Percentiles rank a stretch among this genome's conserved stretches.
These are phyloP conservation scores for Brachypalpus laphriformis DNA, from an alignment of 2,888 invertebrate species.

Conservation along the genomic window DNA sequence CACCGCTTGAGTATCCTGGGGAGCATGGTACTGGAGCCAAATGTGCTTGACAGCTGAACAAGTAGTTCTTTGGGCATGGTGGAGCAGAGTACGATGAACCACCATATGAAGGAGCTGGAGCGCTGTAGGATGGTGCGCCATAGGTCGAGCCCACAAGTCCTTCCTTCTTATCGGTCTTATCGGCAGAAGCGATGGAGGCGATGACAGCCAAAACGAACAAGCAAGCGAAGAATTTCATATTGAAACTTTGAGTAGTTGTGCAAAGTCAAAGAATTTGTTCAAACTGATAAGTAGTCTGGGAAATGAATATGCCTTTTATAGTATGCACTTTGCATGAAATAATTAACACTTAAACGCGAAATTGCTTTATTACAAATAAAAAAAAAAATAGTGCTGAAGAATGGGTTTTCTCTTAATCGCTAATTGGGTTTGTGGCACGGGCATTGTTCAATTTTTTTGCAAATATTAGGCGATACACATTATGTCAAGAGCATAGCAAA, in stretches of 20 bases:
- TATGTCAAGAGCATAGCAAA: constrained; percentile 32
- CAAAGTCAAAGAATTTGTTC: constrained; percentile 41
- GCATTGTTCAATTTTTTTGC: neutral
- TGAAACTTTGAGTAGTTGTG: constrained; percentile 61
- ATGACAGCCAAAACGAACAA: constrained; percentile 76
- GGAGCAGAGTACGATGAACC: constrained; percentile 56
- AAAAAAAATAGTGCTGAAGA: neutral
- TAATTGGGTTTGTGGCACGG: neutral
- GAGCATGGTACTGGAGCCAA: constrained; percentile 78
- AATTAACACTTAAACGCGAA: neutral
- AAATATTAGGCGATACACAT: neutral
- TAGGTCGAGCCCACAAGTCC: constrained; percentile 52
- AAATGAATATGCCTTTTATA: constrained; percentile 45
- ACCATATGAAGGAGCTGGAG: neutral
- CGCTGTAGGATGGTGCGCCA: constrained; percentile 73
- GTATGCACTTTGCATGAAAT: neutral
- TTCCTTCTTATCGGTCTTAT: constrained; percentile 57
- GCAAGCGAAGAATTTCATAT: constrained; percentile 79
- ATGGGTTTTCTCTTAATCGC: neutral
- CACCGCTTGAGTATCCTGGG: constrained; percentile 70
- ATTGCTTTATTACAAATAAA: constrained; percentile 3
- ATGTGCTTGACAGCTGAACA: constrained; percentile 80
- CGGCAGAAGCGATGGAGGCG: constrained; percentile 76
- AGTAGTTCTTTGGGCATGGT: constrained; percentile 78
- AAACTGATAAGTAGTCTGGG: constrained; percentile 37